Conservation (phyloP, 2,113 vertebrate genomes). For the Pedionomus torquatus region DNA sequence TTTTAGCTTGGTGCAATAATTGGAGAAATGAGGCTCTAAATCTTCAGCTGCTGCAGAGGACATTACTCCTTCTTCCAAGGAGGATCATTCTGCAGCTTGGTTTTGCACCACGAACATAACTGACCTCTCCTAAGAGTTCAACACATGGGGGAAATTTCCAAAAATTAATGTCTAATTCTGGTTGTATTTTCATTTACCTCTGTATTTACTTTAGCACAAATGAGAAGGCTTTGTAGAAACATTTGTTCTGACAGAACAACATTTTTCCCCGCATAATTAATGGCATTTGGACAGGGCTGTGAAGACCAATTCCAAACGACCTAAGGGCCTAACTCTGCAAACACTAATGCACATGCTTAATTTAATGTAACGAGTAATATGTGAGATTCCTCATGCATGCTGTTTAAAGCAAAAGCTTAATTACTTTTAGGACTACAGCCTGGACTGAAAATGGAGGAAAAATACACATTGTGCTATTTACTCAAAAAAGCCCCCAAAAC, state of each 20-base stretch:
- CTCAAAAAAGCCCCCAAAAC: not conserved
- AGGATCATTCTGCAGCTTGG: not conserved
- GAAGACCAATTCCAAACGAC: not conserved
- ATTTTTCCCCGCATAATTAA: not conserved
- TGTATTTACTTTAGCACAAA: not conserved
- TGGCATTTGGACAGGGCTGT: not conserved
- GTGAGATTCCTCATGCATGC: not conserved
- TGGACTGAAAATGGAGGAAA: not conserved
- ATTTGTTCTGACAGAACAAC: not conserved
- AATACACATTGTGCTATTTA: not conserved
- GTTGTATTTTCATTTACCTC: not conserved
- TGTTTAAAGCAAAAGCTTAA: not conserved
- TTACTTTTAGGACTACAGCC: not conserved
- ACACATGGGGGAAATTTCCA: not conserved
- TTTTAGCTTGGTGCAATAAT: not conserved
- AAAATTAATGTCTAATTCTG: not conserved
- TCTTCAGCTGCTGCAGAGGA: not conserved
- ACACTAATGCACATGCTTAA: not conserved
- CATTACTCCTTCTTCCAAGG: not conserved
- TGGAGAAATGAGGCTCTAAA: not conserved
- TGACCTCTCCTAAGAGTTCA: not conserved
- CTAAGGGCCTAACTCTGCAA: not conserved
- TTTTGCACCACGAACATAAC: not conserved
- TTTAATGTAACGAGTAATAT: slow-evolving; percentile 6
- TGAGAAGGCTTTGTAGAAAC: not conserved